Conservation (phyloP, 1,140 invertebrate genomes). For the Caenorhabditis remanei region DNA sequence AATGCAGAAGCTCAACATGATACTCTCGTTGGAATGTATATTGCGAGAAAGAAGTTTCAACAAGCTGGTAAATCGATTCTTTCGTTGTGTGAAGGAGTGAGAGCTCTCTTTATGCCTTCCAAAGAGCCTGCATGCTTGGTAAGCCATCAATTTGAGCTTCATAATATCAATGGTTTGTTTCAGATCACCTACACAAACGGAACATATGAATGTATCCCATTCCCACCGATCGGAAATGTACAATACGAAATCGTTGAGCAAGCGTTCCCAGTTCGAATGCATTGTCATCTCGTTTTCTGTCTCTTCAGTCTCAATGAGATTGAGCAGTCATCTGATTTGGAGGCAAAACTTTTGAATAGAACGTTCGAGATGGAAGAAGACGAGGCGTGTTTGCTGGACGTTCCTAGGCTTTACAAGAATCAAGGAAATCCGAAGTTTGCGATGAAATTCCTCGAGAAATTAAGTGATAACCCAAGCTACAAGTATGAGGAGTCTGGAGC, state of each 20-base stretch:
- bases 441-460: not conserved
- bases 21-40: constrained; percentile 57
- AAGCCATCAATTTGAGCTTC: constrained; percentile 50
- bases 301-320: constrained; percentile 18
- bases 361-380: not conserved
- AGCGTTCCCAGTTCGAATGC: constrained; percentile 67
- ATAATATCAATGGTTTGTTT: not conserved
- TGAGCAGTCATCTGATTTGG: constrained; percentile 6
- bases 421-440: constrained; percentile 64
- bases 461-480: not conserved
- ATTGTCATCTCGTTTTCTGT: constrained; percentile 47
- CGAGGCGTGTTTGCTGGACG: constrained; percentile 66
- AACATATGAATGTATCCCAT: constrained; percentile 68
- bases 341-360: not conserved
- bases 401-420: constrained; percentile 58
- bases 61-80: constrained; percentile 70
- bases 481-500: not conserved
- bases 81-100: constrained; percentile 67
- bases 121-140: constrained; percentile 46
- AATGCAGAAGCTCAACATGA: constrained; percentile 58
- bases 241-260: constrained; percentile 60
- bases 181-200: constrained; percentile 63
- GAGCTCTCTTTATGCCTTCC: constrained; percentile 57
- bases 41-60: constrained; percentile 17
- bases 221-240: constrained; percentile 58